These are phyloP conservation scores for Oncorhynchus mykiss DNA, from an alignment of 2,113 vertebrate genomes.

Conservation along the genomic window DNA sequence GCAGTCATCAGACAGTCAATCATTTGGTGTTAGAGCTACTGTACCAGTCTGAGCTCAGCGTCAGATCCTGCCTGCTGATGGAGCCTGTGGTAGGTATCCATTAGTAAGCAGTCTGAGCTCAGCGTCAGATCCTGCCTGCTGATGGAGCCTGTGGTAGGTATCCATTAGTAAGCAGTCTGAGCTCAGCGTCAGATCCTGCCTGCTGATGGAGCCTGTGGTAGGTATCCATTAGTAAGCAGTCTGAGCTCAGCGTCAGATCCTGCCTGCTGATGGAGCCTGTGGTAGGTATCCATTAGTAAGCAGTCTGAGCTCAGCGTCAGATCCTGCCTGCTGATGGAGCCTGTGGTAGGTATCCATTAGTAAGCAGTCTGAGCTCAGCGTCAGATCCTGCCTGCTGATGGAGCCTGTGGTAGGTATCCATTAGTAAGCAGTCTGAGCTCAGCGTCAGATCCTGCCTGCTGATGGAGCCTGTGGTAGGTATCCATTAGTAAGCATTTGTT, in stretches of 20 bases:
- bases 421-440: not conserved
- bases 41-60: not conserved
- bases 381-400: slow-evolving; percentile 23
- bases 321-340: slow-evolving; percentile 25
- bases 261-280: slow-evolving; percentile 30
- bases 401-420: slow-evolving; percentile 48
- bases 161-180: slow-evolving; percentile 63
- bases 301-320: not conserved
- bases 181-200: slow-evolving; percentile 16
- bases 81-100: slow-evolving; percentile 48
- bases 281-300: slow-evolving; percentile 57
- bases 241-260: not conserved
- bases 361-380: slow-evolving; percentile 21
- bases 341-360: slow-evolving; percentile 60
- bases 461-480: slow-evolving; percentile 20
- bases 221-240: slow-evolving; percentile 61
- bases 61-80: slow-evolving; percentile 23
- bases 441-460: slow-evolving; percentile 23
- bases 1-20: not conserved
- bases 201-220: slow-evolving; percentile 21
- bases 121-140: slow-evolving; percentile 23
- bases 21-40: not conserved
- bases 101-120: not conserved
- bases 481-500: slow-evolving; percentile 73
- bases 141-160: slow-evolving; percentile 20